phyloP scores from a whole-genome alignment of 2,797 vertebrate species.

The Pseudochirops corinnae region DNA sequence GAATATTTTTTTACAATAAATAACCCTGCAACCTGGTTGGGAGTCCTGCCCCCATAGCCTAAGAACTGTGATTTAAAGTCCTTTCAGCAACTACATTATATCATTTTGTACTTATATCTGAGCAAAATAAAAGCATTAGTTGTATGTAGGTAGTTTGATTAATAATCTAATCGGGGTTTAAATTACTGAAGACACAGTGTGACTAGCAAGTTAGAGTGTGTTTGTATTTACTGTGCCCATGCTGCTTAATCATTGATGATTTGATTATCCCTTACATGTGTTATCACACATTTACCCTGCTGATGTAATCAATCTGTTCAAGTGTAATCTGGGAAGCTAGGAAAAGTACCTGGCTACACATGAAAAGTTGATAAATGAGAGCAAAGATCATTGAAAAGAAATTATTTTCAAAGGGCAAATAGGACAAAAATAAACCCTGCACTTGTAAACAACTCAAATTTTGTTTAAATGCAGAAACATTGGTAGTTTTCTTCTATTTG shows the following conservation, averaged over 20 bases:
- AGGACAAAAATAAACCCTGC: neutral
- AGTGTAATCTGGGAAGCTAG: neutral
- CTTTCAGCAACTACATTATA: neutral
- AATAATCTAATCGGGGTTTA: neutral
- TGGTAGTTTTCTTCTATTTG: slow-evolving; percentile 7
- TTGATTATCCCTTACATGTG: neutral
- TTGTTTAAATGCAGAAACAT: neutral
- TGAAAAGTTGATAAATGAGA: slow-evolving; percentile 26
- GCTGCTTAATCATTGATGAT: slow-evolving; percentile 15
- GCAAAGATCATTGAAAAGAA: neutral
- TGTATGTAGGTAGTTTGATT: neutral
- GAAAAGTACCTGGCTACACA: neutral
- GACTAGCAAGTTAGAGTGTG: neutral
- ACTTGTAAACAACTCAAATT: neutral
- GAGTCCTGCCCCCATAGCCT: neutral
- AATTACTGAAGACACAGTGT: neutral
- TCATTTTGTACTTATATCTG: neutral
- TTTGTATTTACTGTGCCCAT: slow-evolving; percentile 8
- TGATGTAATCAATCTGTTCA: slow-evolving; percentile 3
- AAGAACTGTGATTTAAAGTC: neutral
- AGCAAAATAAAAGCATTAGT: neutral
- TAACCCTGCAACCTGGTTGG: neutral
- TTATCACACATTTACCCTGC: neutral
- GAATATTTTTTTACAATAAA: neutral
- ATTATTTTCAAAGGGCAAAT: slow-evolving; percentile 40